A percentile compares a stretch with the other conserved stretches of the same genome.
Conservation (phyloP, 2,888 invertebrate species). For the Panopea generosa region DNA sequence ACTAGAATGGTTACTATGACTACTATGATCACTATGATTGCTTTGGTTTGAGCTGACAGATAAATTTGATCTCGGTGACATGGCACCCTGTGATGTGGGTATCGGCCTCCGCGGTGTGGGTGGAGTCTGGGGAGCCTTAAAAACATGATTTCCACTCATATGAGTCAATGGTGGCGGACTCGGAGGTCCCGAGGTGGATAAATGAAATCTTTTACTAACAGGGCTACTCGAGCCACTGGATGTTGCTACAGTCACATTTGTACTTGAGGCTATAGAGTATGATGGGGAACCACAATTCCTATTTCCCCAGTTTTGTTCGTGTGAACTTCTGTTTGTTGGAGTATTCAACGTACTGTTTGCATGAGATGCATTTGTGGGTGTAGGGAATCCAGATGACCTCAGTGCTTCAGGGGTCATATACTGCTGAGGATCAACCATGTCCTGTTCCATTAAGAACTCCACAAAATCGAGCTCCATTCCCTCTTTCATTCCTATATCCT, state of each 20-base stretch:
- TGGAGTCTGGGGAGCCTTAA: slow-evolving; percentile 79
- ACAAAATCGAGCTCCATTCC: slow-evolving; percentile 84
- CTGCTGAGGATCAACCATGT: slow-evolving; percentile 73
- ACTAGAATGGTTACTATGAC: slow-evolving; percentile 65
- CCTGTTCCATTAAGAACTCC: slow-evolving; percentile 82
- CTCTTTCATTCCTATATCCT: slow-evolving; percentile 84
- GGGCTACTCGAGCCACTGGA: slow-evolving; percentile 80
- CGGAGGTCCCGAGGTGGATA: slow-evolving; percentile 75
- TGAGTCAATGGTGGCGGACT: slow-evolving; percentile 67
- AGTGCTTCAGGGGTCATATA: slow-evolving; percentile 79
- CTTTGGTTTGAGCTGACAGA: slow-evolving; percentile 67
- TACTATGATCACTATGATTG: slow-evolving; percentile 61
- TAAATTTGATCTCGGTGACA: slow-evolving; percentile 68
- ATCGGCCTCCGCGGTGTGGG: slow-evolving; percentile 72
- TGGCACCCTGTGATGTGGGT: slow-evolving; percentile 73
- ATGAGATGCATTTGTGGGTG: slow-evolving; percentile 58
- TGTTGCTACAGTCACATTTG: slow-evolving; percentile 73
- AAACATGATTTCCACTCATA: slow-evolving; percentile 60
- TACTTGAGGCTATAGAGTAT: slow-evolving; percentile 70
- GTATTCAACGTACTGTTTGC: slow-evolving; percentile 58
- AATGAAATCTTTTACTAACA: slow-evolving; percentile 77
- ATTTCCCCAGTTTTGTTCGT: slow-evolving; percentile 48
- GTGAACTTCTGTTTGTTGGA: slow-evolving; percentile 55
- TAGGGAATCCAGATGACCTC: slow-evolving; percentile 59
- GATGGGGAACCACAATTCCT: slow-evolving; percentile 70